Base-by-base conservation (phyloP, 2,797 vertebrate genomes). In the Tapirus indicus region DNA sequence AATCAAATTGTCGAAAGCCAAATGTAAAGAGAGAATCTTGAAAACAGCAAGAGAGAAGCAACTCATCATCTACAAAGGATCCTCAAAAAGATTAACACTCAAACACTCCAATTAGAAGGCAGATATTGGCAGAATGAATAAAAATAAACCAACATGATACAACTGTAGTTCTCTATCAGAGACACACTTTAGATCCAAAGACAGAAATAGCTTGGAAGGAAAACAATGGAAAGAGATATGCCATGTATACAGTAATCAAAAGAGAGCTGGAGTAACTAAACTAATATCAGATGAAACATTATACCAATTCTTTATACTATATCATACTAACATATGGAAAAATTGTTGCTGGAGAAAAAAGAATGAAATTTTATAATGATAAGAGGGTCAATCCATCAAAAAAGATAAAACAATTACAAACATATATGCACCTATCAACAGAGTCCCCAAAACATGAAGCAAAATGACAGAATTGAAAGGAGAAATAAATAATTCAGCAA, bases 391-490 rank as follows among this genome's bases (percentile, higher is more conserved):
- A 49, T n/a, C 23, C 35, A 77, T 58, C 54, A 91, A 78, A 88
- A 91, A 32, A 71, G 38, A 44, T 29, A 66, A 80, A 94, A 78
- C n/a, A 91, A 47, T 27, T 32, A 38, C n/a, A 71, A 78, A 49
- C 44, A 60, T 23, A 44, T n/a, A n/a, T 49, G 25, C 25, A 41
- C 25, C n/a, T 90, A 35, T 86, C 41, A 58, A 80, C 25, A 88
- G 27, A 69, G 54, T 84, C 17, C 41, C 49, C 80, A 72, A 85
- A 72, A 79, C 32, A 52, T 44, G 44, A 79, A 84, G 64, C n/a
- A 90, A 71, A 72, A 69, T 52, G 23, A 93, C 23, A 80, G 60
- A 94, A 75, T 32, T 60, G 41, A 88, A 94, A 91, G 64, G n/a
- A 68, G 60, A 85, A 64, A 88, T 18, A 71, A 35, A 49, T 62